phyloP scores from a whole-genome alignment of 2,797 vertebrate genomes.

The Peromyscus eremicus region DNA sequence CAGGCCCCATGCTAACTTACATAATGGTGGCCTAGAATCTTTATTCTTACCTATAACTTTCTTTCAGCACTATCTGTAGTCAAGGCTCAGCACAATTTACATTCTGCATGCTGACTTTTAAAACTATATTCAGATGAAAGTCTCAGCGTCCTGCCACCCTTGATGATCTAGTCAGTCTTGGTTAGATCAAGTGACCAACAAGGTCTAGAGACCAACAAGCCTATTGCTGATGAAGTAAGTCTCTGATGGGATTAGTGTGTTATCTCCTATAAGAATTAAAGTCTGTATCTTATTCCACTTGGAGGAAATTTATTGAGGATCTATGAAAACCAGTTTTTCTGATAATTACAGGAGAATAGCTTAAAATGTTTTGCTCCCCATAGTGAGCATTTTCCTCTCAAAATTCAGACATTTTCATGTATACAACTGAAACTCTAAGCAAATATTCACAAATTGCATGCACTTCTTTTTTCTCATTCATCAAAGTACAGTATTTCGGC shows the following conservation, averaged over 20 bases:
- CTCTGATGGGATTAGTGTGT: not conserved
- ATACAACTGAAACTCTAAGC: not conserved
- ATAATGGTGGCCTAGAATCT: not conserved
- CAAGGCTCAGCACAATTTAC: not conserved
- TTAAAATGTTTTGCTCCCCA: slow-evolving; percentile 15
- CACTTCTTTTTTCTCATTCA: not conserved
- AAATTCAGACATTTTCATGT: not conserved
- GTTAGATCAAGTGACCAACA: not conserved
- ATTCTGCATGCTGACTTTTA: not conserved
- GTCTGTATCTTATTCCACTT: slow-evolving; percentile 47
- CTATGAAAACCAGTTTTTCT: not conserved
- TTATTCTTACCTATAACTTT: not conserved
- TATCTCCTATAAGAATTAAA: not conserved
- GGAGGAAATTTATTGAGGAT: not conserved
- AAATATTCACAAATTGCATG: not conserved
- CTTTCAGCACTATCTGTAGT: slow-evolving; percentile 40
- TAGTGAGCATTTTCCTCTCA: not conserved
- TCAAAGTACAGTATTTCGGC: not conserved
- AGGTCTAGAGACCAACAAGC: not conserved
- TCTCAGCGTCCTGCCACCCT: not conserved
- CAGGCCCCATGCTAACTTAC: slow-evolving; percentile 2
- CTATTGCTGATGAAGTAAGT: not conserved
- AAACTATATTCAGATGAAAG: not conserved
- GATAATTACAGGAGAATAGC: not conserved
- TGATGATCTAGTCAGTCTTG: not conserved